These are phyloP conservation scores for Drosophila nikananu DNA, from an alignment of 1,140 invertebrate genomes.

Conservation along the genomic window DNA sequence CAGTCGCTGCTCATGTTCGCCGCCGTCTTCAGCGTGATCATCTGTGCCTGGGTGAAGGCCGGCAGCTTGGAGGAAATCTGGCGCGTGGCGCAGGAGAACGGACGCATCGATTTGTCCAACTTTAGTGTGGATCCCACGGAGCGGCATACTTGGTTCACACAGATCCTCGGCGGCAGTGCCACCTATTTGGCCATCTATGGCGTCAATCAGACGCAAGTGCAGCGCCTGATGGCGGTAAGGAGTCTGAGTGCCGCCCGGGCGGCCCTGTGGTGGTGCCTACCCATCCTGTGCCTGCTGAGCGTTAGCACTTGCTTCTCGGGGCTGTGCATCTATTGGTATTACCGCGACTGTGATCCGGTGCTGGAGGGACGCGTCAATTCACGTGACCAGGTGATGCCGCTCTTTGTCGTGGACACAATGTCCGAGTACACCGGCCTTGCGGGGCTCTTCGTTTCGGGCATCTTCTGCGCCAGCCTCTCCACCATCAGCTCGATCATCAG, in stretches of 20 bases:
- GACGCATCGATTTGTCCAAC: conserved; percentile 88
- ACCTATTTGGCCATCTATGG: conserved; percentile 92
- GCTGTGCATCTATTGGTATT: conserved; percentile 91
- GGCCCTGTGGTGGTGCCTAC: conserved; percentile 90
- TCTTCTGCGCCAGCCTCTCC: conserved; percentile 94
- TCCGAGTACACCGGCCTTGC: conserved; percentile 89
- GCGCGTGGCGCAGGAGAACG: conserved; percentile 88
- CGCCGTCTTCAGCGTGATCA: conserved; percentile 91
- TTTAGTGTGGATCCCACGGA: conserved; percentile 89
- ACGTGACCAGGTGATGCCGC: conserved; percentile 88
- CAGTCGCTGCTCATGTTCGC: conserved; percentile 92
- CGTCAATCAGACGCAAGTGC: conserved; percentile 94
- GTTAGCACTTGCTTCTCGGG: conserved; percentile 91
- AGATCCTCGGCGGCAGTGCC: conserved; percentile 90
- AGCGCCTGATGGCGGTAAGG: conserved; percentile 92
- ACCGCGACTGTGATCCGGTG: conserved; percentile 91
- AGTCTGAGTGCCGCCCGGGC: conserved; percentile 88
- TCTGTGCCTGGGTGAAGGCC: conserved; percentile 88
- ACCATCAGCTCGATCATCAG: conserved; percentile 94
- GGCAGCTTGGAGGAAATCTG: conserved; percentile 89
- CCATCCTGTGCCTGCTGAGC: conserved; percentile 89
- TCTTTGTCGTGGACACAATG: conserved; percentile 92
- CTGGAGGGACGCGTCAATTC: conserved; percentile 86
- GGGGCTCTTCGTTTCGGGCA: conserved; percentile 93
- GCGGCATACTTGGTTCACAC: conserved; percentile 91